These are phyloP conservation scores for Periplaneta americana DNA, from an alignment of 1,140 invertebrate species.

Conservation along the genomic window DNA sequence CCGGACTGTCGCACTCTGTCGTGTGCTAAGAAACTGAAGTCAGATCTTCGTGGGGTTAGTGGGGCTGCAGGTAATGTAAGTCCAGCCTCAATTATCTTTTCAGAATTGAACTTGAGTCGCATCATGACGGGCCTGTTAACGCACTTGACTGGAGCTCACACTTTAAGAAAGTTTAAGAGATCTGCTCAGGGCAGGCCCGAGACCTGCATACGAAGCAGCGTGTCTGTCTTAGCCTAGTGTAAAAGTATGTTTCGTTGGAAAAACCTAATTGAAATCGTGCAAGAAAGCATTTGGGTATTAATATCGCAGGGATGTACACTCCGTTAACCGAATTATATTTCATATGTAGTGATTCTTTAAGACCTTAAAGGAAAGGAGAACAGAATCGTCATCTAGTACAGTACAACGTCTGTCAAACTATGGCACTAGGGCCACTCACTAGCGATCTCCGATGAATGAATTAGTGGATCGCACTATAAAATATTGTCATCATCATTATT, in stretches of 20 bases:
- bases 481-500: too few relatives aligned
- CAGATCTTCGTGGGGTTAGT: not conserved
- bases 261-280: not conserved
- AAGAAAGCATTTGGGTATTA: not conserved
- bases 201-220: not conserved
- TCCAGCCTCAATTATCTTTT: not conserved
- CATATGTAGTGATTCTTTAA: too few relatives aligned
- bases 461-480: too few relatives aligned
- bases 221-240: not conserved
- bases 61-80: not conserved
- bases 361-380: too few relatives aligned
- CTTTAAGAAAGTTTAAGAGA: too few relatives aligned
- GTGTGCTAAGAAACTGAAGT: not conserved
- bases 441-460: too few relatives aligned
- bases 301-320: not conserved
- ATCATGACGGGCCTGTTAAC: not conserved
- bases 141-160: not conserved
- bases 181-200: too few relatives aligned
- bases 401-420: too few relatives aligned
- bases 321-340: too few relatives aligned
- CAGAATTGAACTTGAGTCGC: not conserved
- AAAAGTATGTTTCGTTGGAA: not conserved
- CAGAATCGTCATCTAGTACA: too few relatives aligned
- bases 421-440: too few relatives aligned
- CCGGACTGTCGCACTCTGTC: not conserved